These are phyloP conservation scores for Coremacera marginata DNA, from an alignment of 2,888 invertebrate genomes.

Conservation along the genomic window DNA sequence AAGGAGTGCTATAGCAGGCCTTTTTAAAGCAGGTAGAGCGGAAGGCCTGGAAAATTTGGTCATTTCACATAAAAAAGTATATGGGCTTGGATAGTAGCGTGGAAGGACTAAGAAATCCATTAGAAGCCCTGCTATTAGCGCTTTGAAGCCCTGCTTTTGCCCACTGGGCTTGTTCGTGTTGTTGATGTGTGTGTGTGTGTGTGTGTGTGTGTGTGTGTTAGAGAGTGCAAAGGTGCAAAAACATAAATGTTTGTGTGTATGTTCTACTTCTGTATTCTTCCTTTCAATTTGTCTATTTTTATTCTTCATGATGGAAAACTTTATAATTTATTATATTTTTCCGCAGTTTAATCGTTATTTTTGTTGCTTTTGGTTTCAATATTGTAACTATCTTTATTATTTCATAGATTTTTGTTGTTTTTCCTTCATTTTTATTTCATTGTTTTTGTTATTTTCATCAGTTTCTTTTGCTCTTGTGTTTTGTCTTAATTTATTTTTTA, in stretches of 20 bases:
- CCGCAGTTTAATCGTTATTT: constrained; percentile 3
- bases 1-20: too few relatives aligned
- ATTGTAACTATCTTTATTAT: not conserved
- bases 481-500: not conserved
- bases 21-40: too few relatives aligned
- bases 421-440: not conserved
- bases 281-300: not conserved
- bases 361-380: not conserved
- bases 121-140: too few relatives aligned
- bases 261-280: not conserved
- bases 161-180: too few relatives aligned
- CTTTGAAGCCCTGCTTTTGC: too few relatives aligned
- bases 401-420: not conserved
- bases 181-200: not conserved
- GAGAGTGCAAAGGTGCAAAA: not conserved
- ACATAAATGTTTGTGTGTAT: not conserved
- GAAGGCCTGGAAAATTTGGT: too few relatives aligned
- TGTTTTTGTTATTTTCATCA: not conserved
- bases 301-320: constrained; percentile 1
- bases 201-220: not conserved
- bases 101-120: too few relatives aligned
- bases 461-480: not conserved
- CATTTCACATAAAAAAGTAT: too few relatives aligned
- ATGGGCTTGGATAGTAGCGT: too few relatives aligned
- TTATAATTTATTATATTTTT: constrained; percentile 22